Evolutionary conservation across 2,888 invertebrate genomes (phyloP), one percentile per base, ranked within the genome.

Genomic region (Yponomeuta sedellus): DNA sequence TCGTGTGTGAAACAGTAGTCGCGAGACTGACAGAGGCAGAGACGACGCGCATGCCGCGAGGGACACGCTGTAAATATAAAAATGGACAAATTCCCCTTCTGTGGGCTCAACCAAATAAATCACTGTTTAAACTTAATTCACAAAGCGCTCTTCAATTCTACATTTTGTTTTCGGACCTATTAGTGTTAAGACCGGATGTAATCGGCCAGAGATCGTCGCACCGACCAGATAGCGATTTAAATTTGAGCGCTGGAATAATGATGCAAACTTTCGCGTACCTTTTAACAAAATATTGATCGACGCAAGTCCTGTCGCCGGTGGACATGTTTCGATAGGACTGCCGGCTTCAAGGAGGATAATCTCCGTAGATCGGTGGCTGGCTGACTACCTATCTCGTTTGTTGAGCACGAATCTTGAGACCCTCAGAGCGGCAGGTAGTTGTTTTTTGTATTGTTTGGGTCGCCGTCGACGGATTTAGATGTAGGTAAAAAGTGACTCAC

Each of bases 21-120:
- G 78, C 83, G 74, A 82, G 86, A 90, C 90, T 91, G 89, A 82
- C 88, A 80, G 78, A 90, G 89, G 82, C 88, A 80, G 78, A 81
- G 83, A 84, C 88, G 88, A 80, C 88, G 90, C 91, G 90, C 89
- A 90, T 89, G 89, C 88, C 89, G 77, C 78, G 82, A 85, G 88
- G 86, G 88, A 85, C 83, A 80, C 86, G 86, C 78, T 85, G 85
- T 87, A 91, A 90, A 89, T 90, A 89, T 90, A 91, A 91, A 90
- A 91, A 89, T 89, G 88, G 83, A 88, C 83, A 85, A 86, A 85
- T 88, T 90, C 90, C 89, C 90, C 91, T 90, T 88, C 88, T 80
- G 78, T 78, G 86, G 85, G 85, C 83, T 86, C 86, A 84, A 82
- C 81, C 85, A 79, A 78, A 88, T 89, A 88, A 89, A 88, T 91